These are phyloP conservation scores for Nephotettix cincticeps DNA, from an alignment of 1,140 invertebrate species.

Conservation along the genomic window DNA sequence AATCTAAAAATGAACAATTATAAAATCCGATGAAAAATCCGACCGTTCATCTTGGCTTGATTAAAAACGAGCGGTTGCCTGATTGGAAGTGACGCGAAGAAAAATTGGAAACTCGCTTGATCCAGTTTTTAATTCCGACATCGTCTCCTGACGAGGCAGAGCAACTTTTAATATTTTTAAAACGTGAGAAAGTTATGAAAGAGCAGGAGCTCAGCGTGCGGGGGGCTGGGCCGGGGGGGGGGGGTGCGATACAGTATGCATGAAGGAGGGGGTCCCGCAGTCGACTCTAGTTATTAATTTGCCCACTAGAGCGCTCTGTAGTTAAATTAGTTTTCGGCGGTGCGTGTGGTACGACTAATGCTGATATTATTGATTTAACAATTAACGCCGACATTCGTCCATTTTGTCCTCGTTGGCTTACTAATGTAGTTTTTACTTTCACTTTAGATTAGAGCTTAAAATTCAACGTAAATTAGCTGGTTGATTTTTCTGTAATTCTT, in stretches of 20 bases:
- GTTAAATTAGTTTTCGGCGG: conserved; percentile 1
- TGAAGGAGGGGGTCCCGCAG: not conserved
- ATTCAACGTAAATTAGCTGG: too few species aligned
- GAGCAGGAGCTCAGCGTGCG: not conserved
- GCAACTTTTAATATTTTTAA: conserved; percentile 22
- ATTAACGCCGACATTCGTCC: not conserved
- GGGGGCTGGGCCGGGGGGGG: not conserved
- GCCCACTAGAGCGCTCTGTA: conserved; percentile 18
- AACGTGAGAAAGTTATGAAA: conserved; percentile 23
- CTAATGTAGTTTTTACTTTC: too few species aligned
- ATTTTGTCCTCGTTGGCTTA: not conserved
- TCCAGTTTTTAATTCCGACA: conserved; percentile 28
- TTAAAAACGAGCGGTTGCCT: conserved; percentile 7
- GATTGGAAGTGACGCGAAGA: conserved; percentile 19
- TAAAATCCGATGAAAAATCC: conserved; percentile 4
- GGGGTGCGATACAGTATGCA: conserved; percentile 7
- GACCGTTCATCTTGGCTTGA: conserved; percentile 14
- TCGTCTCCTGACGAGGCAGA: not conserved
- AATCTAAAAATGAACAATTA: conserved; percentile 23
- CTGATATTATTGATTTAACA: conserved; percentile 15
- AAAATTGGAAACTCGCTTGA: conserved; percentile 18
- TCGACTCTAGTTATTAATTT: conserved; percentile 18
- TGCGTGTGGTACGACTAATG: not conserved
- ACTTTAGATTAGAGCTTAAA: too few species aligned
- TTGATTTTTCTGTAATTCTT: too few species aligned